phyloP scores from a whole-genome alignment of 2,888 invertebrate genomes.

The Carcina quercana region DNA sequence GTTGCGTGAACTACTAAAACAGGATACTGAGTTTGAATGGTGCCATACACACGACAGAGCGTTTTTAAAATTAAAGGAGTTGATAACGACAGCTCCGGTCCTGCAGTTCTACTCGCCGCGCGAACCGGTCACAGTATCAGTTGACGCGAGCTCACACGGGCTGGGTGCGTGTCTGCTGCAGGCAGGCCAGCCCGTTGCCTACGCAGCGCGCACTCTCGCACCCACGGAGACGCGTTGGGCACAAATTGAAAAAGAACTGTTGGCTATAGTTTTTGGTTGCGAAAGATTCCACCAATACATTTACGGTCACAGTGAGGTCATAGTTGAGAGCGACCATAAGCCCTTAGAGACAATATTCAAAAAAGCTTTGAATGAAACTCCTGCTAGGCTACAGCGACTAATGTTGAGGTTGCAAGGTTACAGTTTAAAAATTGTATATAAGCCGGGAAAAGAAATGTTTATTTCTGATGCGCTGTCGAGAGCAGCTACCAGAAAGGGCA shows the following conservation, averaged over 20 bases:
- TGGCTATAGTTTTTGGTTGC: slow-evolving; percentile 11
- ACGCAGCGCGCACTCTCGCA: slow-evolving; percentile 1
- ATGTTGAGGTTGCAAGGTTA: slow-evolving; percentile 1
- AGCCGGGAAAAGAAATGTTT: slow-evolving; percentile 24
- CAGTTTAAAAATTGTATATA: neutral
- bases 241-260: slow-evolving; percentile 11
- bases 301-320: slow-evolving; percentile 12
- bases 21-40: slow-evolving; percentile 8
- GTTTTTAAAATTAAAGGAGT: slow-evolving; percentile 2
- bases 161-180: slow-evolving; percentile 12
- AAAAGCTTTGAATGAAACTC: slow-evolving; percentile 11
- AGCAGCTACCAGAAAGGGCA: slow-evolving; percentile 10
- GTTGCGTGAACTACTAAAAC: slow-evolving; percentile 5
- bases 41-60: neutral
- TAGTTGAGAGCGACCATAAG: slow-evolving; percentile 10
- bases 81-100: slow-evolving; percentile 7
- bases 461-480: slow-evolving; percentile 29
- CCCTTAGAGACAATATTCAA: slow-evolving; percentile 27
- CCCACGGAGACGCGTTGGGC: slow-evolving; percentile 8
- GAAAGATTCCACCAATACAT: slow-evolving; percentile 11
- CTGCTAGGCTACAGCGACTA: slow-evolving; percentile 1
- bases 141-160: slow-evolving; percentile 4
- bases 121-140: slow-evolving; percentile 10
- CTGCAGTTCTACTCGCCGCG: slow-evolving; percentile 6
- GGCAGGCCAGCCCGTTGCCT: slow-evolving; percentile 10